These are phyloP conservation scores for Dermatemys mawii DNA, from an alignment of 2,113 vertebrate genomes.

Conservation along the genomic window DNA sequence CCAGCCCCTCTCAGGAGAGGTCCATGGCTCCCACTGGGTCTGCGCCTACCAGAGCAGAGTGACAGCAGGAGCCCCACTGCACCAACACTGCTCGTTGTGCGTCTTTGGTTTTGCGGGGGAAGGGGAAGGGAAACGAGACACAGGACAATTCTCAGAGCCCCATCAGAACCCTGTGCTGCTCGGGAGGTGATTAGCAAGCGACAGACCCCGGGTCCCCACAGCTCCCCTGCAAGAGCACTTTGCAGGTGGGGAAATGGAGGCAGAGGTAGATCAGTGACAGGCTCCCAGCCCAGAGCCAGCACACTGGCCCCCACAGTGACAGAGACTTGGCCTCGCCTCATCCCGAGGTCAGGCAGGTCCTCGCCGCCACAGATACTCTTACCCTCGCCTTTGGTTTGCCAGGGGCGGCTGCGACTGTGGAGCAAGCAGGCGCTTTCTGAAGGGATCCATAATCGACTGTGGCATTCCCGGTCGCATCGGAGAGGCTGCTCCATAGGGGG, in stretches of 20 bases:
- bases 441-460: constrained; percentile 88
- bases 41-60: background rate
- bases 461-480: constrained; percentile 90
- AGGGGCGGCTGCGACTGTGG: constrained; percentile 87
- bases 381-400: constrained; percentile 89
- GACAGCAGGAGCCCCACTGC: background rate
- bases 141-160: background rate
- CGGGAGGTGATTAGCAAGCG: background rate
- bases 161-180: background rate
- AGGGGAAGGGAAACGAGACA: background rate
- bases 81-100: background rate
- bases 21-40: background rate
- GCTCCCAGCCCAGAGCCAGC: accelerated
- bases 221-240: accelerated
- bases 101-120: too few species aligned
- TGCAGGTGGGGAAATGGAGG: background rate
- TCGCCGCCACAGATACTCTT: constrained; percentile 42
- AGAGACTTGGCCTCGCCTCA: background rate
- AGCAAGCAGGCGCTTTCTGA: constrained; percentile 90
- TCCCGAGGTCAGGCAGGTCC: background rate
- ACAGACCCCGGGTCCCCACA: background rate
- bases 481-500: constrained; percentile 86
- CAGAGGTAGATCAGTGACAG: background rate
- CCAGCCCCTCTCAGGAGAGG: background rate
- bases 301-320: accelerated